Conservation (phyloP, 2,113 vertebrate species). For the Dendrocopos noguchii region DNA sequence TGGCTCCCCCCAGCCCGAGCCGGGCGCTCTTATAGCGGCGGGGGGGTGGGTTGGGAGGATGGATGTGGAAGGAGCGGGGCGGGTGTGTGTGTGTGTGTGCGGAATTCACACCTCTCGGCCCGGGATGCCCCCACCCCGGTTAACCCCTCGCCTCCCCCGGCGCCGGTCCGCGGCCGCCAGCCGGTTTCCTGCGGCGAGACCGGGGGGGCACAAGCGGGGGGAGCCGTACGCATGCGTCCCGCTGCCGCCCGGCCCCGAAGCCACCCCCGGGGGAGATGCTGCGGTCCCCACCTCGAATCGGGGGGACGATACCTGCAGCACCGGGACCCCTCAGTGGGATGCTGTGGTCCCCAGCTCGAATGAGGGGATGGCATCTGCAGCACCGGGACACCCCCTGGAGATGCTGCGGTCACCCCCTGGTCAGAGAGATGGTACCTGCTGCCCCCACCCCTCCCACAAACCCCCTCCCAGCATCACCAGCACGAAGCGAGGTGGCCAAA, state of each 20-base stretch:
- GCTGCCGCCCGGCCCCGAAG: background rate
- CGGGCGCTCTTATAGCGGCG: constrained; percentile 78
- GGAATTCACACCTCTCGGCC: constrained; percentile 78
- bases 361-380: background rate
- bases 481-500: background rate
- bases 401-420: background rate
- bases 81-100: background rate
- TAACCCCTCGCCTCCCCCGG: constrained; percentile 75
- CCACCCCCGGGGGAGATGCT: background rate
- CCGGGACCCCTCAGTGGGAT: background rate
- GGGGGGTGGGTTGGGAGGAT: background rate
- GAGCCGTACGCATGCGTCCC: constrained; percentile 31
- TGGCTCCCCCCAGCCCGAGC: constrained; percentile 62
- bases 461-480: background rate
- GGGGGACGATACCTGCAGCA: background rate
- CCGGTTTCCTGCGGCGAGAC: constrained; percentile 67
- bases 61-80: background rate
- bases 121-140: constrained; percentile 68
- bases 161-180: constrained; percentile 70
- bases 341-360: background rate
- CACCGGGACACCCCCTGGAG: background rate
- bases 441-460: background rate
- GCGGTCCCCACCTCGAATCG: background rate
- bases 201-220: constrained; percentile 27
- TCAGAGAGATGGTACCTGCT: background rate